A percentile compares a stretch with the other conserved stretches of the same genome.
phyloP scores from a whole-genome alignment of 2,797 vertebrate genomes.

The Nasua narica region DNA sequence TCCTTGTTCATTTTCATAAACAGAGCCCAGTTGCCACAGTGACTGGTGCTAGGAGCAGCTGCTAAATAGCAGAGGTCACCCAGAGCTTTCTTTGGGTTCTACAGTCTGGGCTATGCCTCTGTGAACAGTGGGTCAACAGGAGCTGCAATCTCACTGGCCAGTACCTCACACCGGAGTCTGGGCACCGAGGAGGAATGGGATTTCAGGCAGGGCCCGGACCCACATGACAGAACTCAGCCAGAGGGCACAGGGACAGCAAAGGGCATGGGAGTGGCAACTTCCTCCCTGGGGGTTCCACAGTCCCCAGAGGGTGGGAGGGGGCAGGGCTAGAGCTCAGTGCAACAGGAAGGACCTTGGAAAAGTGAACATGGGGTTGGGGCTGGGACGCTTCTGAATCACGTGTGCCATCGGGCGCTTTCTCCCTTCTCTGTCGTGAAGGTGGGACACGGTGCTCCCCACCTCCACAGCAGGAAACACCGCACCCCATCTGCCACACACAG shows the following conservation, averaged over 20 bases:
- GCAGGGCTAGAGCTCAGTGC: not conserved
- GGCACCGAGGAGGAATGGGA: not conserved
- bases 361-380: not conserved
- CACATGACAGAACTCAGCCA: not conserved
- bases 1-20: slow-evolving; percentile 73
- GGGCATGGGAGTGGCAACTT: not conserved
- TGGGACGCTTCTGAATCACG: not conserved
- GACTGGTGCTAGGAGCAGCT: slow-evolving; percentile 57
- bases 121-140: not conserved
- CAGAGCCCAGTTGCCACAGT: slow-evolving; percentile 72
- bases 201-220: not conserved
- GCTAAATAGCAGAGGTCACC: slow-evolving; percentile 62
- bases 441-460: not conserved
- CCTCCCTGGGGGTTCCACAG: not conserved
- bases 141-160: not conserved
- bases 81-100: slow-evolving; percentile 48
- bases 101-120: not conserved
- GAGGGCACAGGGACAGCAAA: not conserved
- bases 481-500: not conserved
- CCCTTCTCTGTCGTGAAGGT: not conserved
- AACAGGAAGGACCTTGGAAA: not conserved
- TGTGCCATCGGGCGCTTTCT: not conserved
- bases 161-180: not conserved
- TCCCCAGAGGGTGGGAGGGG: not conserved
- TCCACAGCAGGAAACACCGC: not conserved